Evolutionary conservation across 2,797 vertebrate genomes (phyloP).

Genomic region (Tokudaia muenninki): DNA sequence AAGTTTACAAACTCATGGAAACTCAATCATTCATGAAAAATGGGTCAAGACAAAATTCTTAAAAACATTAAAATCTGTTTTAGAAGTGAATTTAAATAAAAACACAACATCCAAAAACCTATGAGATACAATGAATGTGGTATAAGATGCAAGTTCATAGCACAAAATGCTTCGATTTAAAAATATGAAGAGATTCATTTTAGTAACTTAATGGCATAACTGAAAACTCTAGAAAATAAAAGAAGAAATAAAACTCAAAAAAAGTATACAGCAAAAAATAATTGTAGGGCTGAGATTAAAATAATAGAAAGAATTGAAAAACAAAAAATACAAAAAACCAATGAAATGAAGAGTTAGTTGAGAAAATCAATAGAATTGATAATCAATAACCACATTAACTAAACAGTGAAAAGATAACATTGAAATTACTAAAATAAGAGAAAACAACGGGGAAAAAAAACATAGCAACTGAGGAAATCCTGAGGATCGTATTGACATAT

Average conservation of each 20-base stretch:
- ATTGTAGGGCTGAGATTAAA: not conserved
- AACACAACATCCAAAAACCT: not conserved
- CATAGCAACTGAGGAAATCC: not conserved
- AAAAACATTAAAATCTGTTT: not conserved
- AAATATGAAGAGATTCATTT: not conserved
- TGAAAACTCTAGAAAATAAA: not conserved
- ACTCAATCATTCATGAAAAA: not conserved
- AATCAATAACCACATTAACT: not conserved
- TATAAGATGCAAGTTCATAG: not conserved
- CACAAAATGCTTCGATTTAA: not conserved
- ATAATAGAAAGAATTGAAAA: not conserved
- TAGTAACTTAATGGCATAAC: not conserved
- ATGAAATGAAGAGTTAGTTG: not conserved
- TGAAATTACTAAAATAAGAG: not conserved
- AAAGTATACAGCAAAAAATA: not conserved
- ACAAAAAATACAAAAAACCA: not conserved
- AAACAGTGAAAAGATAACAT: not conserved
- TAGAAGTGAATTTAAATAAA: not conserved
- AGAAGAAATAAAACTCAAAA: not conserved
- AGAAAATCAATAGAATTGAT: not conserved
- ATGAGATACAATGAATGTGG: not conserved
- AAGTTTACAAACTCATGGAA: not conserved
- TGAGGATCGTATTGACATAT: not conserved
- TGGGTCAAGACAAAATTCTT: not conserved
- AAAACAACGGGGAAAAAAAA: not conserved